Conservation (phyloP, 2,797 vertebrate genomes). For the Chlorospingus flavigularis region DNA sequence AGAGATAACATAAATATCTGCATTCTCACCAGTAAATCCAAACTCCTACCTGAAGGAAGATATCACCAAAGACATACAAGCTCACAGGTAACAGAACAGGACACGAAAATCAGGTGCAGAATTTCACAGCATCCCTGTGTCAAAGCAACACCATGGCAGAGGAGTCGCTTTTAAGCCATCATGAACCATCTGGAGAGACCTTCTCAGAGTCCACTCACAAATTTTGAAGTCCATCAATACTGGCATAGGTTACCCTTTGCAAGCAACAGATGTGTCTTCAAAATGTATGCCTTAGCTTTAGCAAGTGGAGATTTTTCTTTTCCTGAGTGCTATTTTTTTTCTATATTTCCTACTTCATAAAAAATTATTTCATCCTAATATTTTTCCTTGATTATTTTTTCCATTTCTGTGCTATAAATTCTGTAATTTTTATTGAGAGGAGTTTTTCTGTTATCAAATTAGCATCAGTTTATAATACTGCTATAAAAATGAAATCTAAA, state of each 20-base stretch:
- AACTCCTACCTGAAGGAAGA: background rate
- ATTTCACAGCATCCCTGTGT: background rate
- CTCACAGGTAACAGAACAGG: background rate
- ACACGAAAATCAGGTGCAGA: background rate
- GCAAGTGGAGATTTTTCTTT: background rate
- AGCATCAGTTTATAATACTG: background rate
- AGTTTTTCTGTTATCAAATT: background rate
- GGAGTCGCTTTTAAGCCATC: background rate
- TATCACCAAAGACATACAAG: background rate
- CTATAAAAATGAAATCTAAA: background rate
- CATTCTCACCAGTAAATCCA: slow-evolving; percentile 1
- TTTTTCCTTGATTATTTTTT: background rate
- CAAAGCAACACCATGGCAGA: background rate
- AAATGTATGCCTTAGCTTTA: background rate
- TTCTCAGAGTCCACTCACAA: background rate
- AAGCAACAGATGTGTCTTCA: background rate
- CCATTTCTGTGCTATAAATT: background rate
- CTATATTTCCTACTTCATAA: background rate
- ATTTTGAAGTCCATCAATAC: background rate
- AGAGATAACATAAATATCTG: background rate
- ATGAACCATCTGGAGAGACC: background rate
- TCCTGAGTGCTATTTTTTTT: background rate
- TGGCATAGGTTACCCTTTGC: background rate
- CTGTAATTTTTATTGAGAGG: background rate
- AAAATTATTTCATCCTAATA: background rate